Evolutionary conservation across 1,140 invertebrate genomes (phyloP).

Genomic region (Drosophila chauvacae): DNA sequence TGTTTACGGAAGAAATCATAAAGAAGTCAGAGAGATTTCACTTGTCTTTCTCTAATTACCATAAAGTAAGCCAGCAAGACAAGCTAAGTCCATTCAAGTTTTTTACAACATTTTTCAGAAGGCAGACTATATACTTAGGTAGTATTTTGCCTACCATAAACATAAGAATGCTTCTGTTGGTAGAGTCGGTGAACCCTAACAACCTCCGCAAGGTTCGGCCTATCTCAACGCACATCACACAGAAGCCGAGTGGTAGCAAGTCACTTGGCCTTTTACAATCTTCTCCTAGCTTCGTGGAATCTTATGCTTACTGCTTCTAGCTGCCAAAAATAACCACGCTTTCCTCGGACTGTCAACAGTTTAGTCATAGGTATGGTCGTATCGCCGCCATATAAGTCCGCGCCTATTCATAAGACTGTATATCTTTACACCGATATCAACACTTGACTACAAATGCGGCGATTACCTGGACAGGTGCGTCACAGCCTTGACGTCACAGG

Average conservation of each 20-base stretch:
- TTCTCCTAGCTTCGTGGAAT: constrained; percentile 13
- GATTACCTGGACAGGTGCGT: constrained; percentile 51
- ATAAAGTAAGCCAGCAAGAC: constrained; percentile 4
- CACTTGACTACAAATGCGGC: constrained; percentile 54
- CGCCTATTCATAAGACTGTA: constrained; percentile 14
- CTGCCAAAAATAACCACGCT: constrained; percentile 7
- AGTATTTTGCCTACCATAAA: not conserved
- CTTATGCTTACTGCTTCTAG: constrained; percentile 11
- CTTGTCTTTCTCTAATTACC: constrained; percentile 1
- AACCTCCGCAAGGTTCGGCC: constrained; percentile 1
- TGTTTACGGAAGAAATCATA: not conserved
- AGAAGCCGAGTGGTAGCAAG: constrained; percentile 1
- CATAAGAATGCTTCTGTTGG: not conserved
- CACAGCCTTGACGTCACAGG: constrained; percentile 43
- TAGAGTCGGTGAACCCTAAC: constrained; percentile 10
- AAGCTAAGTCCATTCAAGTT: not conserved
- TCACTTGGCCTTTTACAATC: constrained; percentile 28
- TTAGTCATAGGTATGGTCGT: constrained; percentile 38
- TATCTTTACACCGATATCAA: constrained; percentile 54
- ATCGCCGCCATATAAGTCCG: not conserved
- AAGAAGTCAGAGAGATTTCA: not conserved
- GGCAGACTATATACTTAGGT: not conserved
- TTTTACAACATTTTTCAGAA: not conserved
- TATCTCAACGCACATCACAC: constrained; percentile 8
- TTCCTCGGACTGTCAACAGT: constrained; percentile 13